Evolutionary conservation across 2,888 invertebrate species (phyloP).

Genomic region (Cremastinae sp.): DNA sequence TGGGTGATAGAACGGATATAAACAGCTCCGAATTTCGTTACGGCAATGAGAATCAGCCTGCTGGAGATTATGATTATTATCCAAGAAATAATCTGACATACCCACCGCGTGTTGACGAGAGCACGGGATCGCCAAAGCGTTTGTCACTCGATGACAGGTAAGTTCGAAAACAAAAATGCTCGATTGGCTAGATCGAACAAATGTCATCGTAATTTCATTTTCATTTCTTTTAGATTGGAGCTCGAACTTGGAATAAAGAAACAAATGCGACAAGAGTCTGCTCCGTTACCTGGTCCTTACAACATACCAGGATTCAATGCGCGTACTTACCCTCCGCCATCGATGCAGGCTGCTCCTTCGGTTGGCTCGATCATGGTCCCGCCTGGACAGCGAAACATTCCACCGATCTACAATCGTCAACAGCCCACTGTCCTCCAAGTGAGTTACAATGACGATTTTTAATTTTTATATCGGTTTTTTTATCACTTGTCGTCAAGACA

Average conservation of each 20-base stretch:
- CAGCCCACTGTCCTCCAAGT: slow-evolving; percentile 76
- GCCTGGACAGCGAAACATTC: slow-evolving; percentile 53
- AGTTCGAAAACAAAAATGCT: slow-evolving; percentile 16
- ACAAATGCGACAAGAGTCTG: slow-evolving; percentile 66
- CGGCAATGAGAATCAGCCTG: slow-evolving; percentile 67
- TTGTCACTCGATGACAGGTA: slow-evolving; percentile 83
- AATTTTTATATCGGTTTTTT: too few species aligned
- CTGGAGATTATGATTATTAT: slow-evolving; percentile 75
- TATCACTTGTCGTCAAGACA: not conserved
- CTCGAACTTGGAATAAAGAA: slow-evolving; percentile 83
- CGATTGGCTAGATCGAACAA: too few species aligned
- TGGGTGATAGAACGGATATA: slow-evolving; percentile 55
- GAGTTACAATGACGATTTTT: slow-evolving; percentile 24
- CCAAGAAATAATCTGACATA: slow-evolving; percentile 77
- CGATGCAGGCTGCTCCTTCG: slow-evolving; percentile 38
- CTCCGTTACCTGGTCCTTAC: slow-evolving; percentile 54
- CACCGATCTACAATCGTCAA: slow-evolving; percentile 72
- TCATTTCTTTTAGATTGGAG: slow-evolving; percentile 77
- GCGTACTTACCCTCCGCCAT: slow-evolving; percentile 68
- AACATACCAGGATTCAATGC: slow-evolving; percentile 67
- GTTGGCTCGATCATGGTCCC: slow-evolving; percentile 42
- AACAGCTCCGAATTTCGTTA: slow-evolving; percentile 69
- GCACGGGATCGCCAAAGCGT: slow-evolving; percentile 81
- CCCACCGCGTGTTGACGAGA: slow-evolving; percentile 76
- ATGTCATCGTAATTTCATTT: slow-evolving; percentile 13